These are phyloP conservation scores for Malthinus seriepunctatus DNA, from an alignment of 2,888 invertebrate genomes.

Conservation along the genomic window DNA sequence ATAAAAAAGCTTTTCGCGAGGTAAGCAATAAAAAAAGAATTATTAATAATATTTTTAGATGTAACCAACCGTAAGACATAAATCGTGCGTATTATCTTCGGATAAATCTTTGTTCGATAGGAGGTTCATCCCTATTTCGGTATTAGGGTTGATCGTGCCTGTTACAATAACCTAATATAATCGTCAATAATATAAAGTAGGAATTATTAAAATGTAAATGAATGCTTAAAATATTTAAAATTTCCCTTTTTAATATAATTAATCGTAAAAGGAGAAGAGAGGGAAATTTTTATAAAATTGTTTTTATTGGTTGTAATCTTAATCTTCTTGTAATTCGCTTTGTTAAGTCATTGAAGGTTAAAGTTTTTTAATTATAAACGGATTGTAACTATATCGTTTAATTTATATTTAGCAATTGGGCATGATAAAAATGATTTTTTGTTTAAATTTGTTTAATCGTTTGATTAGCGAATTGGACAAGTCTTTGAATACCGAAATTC, in stretches of 20 bases:
- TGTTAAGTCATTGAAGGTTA: conserved; percentile 7
- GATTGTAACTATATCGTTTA: neutral
- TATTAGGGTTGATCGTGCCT: conserved; percentile 25
- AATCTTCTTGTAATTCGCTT: neutral
- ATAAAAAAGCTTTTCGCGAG: no score
- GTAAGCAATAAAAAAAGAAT: no score
- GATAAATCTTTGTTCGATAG: conserved; percentile 34
- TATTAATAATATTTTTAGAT: neutral
- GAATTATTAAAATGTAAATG: conserved; percentile 17
- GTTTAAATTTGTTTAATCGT: neutral
- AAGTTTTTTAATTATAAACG: neutral
- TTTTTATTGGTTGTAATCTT: neutral
- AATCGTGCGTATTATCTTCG: conserved; percentile 17
- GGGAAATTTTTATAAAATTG: neutral
- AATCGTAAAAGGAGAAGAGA: no score
- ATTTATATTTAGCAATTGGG: neutral
- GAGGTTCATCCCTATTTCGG: conserved; percentile 26
- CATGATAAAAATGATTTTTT: neutral
- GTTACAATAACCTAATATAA: conserved; percentile 23
- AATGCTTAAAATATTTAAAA: neutral
- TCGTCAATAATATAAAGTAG: conserved; percentile 21
- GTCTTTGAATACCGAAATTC: no score
- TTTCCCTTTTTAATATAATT: neutral
- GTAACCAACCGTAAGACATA: neutral
- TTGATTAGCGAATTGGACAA: no score